Evolutionary conservation across 2,888 invertebrate genomes (phyloP).

Genomic region (Shargacucullia verbasci): DNA sequence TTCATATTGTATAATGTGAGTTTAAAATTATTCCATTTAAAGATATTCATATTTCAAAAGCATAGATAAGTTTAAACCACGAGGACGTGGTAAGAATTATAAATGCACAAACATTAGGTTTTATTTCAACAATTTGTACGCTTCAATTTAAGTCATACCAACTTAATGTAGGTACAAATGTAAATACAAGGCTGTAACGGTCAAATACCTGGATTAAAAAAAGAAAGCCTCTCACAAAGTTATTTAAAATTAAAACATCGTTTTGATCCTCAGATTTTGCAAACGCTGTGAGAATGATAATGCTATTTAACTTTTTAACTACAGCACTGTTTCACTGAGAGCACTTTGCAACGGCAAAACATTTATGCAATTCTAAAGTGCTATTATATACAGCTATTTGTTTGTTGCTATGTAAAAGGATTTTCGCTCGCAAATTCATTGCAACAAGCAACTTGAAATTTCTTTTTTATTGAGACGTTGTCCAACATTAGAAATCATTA

Average conservation of each 20-base stretch:
- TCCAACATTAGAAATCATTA: too few relatives aligned
- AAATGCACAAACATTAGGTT: not conserved
- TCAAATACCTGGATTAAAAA: not conserved
- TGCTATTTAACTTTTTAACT: constrained; percentile 15
- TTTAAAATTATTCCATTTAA: too few relatives aligned
- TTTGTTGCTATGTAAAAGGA: constrained; percentile 7
- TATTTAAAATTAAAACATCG: constrained; percentile 1
- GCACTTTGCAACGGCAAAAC: constrained; percentile 10
- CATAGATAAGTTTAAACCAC: not conserved
- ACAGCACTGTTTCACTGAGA: constrained; percentile 8
- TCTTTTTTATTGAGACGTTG: too few relatives aligned
- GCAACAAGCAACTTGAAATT: too few relatives aligned
- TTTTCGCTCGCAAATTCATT: too few relatives aligned
- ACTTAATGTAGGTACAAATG: not conserved
- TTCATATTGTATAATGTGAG: too few relatives aligned
- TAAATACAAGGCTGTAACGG: not conserved
- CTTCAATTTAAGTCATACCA: not conserved
- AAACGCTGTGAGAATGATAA: constrained; percentile 5
- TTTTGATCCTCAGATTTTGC: constrained; percentile 8
- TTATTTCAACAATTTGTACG: not conserved
- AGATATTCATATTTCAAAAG: not conserved
- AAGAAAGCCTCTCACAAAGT: not conserved
- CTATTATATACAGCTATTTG: constrained; percentile 11
- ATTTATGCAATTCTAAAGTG: constrained; percentile 21
- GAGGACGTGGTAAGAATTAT: not conserved